A percentile compares a stretch with the other conserved stretches of the same genome.
Conservation (phyloP, 2,888 invertebrate species). For the Palloptera scutellata region DNA sequence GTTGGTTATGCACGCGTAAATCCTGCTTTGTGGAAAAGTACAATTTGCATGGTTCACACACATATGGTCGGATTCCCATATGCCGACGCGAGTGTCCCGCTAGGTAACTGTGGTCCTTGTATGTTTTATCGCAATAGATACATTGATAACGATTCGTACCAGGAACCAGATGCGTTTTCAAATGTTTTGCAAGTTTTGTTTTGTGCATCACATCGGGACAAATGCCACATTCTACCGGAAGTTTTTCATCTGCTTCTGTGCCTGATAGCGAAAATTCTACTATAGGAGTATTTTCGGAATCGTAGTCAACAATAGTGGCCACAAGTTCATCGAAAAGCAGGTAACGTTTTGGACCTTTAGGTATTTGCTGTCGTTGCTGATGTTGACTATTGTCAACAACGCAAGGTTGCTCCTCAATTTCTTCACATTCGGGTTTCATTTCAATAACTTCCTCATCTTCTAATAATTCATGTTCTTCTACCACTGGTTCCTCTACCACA, state of each 20-base stretch:
- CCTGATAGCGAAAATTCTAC: slow-evolving; percentile 54
- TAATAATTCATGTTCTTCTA: slow-evolving; percentile 13
- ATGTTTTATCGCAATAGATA: slow-evolving; percentile 54
- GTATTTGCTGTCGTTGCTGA: slow-evolving; percentile 4
- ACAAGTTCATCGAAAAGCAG: slow-evolving; percentile 56
- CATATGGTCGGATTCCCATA: slow-evolving; percentile 58
- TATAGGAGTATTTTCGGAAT: slow-evolving; percentile 52
- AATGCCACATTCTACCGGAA: slow-evolving; percentile 57
- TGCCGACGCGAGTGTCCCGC: slow-evolving; percentile 57
- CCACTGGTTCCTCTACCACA: slow-evolving; percentile 29
- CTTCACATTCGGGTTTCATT: slow-evolving; percentile 14
- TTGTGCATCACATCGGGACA: slow-evolving; percentile 56
- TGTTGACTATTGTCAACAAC: not conserved
- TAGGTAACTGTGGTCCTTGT: slow-evolving; percentile 56
- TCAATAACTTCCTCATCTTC: slow-evolving; percentile 25
- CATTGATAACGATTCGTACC: slow-evolving; percentile 54
- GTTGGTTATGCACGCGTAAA: slow-evolving; percentile 55
- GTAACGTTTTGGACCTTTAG: slow-evolving; percentile 38
- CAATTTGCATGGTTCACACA: slow-evolving; percentile 54
- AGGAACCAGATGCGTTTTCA: slow-evolving; percentile 53
- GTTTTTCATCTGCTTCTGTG: slow-evolving; percentile 46
- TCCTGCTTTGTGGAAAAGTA: slow-evolving; percentile 59
- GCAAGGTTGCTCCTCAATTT: not conserved
- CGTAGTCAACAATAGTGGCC: slow-evolving; percentile 57
- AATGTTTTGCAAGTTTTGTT: slow-evolving; percentile 48